These are phyloP conservation scores for Drosophila greeni DNA, from an alignment of 2,888 invertebrate species.

Conservation along the genomic window DNA sequence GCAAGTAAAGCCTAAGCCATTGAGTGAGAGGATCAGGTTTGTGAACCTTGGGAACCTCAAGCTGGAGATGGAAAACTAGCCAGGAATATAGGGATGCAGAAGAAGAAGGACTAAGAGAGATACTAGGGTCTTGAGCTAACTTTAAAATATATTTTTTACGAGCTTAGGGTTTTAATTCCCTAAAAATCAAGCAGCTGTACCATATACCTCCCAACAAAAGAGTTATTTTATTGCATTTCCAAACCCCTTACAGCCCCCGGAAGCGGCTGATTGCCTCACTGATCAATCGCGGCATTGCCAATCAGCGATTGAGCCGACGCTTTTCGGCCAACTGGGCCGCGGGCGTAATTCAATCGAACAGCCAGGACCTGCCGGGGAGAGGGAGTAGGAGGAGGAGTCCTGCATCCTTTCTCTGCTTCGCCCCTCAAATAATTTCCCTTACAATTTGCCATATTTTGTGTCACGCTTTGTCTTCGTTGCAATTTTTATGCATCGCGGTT, in stretches of 20 bases:
- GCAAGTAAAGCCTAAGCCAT: slow-evolving; percentile 56
- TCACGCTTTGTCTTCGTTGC: slow-evolving; percentile 57
- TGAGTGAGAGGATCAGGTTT: slow-evolving; percentile 34
- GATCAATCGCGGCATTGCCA: slow-evolving; percentile 50
- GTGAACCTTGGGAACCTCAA: slow-evolving; percentile 3
- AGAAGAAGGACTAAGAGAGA: background rate
- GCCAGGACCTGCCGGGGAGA: background rate
- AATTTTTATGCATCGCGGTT: slow-evolving; percentile 43
- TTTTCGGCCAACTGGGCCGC: slow-evolving; percentile 39
- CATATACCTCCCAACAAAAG: background rate
- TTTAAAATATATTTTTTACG: background rate
- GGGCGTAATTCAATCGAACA: slow-evolving; percentile 32
- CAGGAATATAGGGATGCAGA: background rate
- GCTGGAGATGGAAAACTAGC: slow-evolving; percentile 1
- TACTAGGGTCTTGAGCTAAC: background rate
- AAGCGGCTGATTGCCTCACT: slow-evolving; percentile 53
- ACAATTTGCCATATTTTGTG: slow-evolving; percentile 44
- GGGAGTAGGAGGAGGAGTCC: background rate
- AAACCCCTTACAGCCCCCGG: background rate
- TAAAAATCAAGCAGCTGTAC: background rate
- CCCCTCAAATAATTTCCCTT: slow-evolving; percentile 45
- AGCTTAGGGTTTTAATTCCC: background rate
- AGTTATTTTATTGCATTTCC: background rate
- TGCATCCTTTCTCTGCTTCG: background rate
- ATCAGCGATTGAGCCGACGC: slow-evolving; percentile 32